These are phyloP conservation scores for Pterobdella sp. DNA, from an alignment of 2,888 invertebrate species.

Conservation along the genomic window DNA sequence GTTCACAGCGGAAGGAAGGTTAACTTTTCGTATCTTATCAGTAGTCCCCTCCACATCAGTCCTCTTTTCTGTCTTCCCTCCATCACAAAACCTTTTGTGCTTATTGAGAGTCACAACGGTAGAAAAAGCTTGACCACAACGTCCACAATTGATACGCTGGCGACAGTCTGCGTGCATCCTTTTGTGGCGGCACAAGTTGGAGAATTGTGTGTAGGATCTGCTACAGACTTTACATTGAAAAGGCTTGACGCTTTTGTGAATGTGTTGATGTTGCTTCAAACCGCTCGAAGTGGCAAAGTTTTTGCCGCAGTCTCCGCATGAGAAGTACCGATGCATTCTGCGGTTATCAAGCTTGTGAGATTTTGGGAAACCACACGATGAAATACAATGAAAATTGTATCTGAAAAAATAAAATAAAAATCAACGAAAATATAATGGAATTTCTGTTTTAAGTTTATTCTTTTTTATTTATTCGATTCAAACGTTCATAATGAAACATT, in stretches of 20 bases:
- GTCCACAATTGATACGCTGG: conserved; percentile 79
- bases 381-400: no score
- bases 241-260: conserved; percentile 94
- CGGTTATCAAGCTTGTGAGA: conserved; percentile 85
- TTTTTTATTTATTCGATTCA: no score
- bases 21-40: no score
- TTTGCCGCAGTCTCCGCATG: conserved; percentile 89
- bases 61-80: conserved; percentile 46
- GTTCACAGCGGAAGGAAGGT: no score
- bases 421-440: no score
- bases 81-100: conserved; percentile 91
- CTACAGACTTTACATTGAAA: conserved; percentile 75
- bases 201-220: conserved; percentile 96
- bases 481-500: no score
- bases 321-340: conserved; percentile 51
- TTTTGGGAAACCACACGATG: no score
- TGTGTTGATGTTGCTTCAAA: conserved; percentile 96
- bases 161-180: conserved; percentile 96
- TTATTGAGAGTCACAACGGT: conserved; percentile 85
- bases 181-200: conserved; percentile 96
- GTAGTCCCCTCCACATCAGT: no score
- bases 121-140: conserved; percentile 85
- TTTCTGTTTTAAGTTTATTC: no score
- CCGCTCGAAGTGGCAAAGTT: conserved; percentile 95
- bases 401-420: no score